Conservation (phyloP, 2,888 invertebrate species). For the Polyommatus iphigenia region DNA sequence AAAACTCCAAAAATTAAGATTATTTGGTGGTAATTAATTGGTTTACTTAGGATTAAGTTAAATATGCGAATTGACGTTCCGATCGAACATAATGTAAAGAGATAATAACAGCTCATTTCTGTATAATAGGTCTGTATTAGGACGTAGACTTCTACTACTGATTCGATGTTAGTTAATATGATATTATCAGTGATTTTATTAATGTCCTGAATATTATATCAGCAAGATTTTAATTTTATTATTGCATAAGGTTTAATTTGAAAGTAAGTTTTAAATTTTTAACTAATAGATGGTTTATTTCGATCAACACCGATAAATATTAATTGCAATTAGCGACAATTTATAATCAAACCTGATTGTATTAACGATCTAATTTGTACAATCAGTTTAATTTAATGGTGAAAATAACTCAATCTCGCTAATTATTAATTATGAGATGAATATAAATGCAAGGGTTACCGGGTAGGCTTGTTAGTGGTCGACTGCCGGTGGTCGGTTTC, state of each 20-base stretch:
- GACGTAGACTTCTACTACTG: too few species aligned
- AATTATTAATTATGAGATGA: background rate
- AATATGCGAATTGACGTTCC: too few species aligned
- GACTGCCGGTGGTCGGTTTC: background rate
- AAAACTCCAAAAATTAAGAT: too few species aligned
- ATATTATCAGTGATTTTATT: too few species aligned
- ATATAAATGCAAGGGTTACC: background rate
- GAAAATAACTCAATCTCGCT: background rate
- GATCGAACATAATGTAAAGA: too few species aligned
- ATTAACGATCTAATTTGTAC: conserved; percentile 17
- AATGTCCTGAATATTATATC: background rate
- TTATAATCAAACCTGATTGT: background rate
- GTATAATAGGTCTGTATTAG: too few species aligned
- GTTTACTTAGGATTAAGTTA: background rate
- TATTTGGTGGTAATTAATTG: background rate
- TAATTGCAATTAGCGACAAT: background rate
- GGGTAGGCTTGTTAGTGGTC: background rate
- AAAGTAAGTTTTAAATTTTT: background rate
- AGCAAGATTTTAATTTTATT: background rate
- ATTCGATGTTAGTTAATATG: too few species aligned
- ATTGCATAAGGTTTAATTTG: background rate
- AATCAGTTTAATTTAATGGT: background rate
- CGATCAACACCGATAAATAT: background rate
- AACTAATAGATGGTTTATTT: background rate
- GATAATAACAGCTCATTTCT: too few species aligned